Base-by-base conservation (phyloP, 2,888 invertebrate species). In the Cenopis cana region DNA sequence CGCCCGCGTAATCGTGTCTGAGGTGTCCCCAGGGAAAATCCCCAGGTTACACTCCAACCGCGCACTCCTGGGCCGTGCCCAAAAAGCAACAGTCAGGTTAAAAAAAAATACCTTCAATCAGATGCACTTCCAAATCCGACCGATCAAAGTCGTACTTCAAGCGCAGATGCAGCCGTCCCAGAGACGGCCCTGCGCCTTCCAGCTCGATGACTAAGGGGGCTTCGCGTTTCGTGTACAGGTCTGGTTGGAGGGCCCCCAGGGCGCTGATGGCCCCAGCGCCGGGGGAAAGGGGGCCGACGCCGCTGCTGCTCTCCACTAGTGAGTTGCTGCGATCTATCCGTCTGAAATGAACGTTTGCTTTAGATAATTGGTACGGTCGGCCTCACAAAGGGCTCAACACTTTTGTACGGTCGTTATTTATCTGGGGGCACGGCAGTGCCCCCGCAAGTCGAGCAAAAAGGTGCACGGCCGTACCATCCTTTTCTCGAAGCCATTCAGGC, bases 71-170 rank as follows among this genome's bases (percentile, higher is more conserved):
- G n/a, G n/a, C n/a, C n/a, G n/a, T n/a, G n/a, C n/a, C n/a, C n/a
- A n/a, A n/a, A n/a, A n/a, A n/a, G n/a, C n/a, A n/a, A n/a, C n/a
- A n/a, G n/a, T n/a, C n/a, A n/a, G n/a, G n/a, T n/a, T n/a, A n/a
- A n/a, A n/a, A n/a, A n/a, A n/a, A n/a, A n/a, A n/a, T 78, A 97
- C 97, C 97, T 95, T 98, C 98, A 88, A 98, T 98, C 76, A 98
- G 94, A 90, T 98, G 98, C n/a, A 98, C 96, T 76, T 97, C 96
- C 77, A 98, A 94, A 87, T 98, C 98, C 17, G 98, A 98, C 75
- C 97, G 95, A 86, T 98, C 97, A 82, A 98, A 98, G 90, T 98
- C 98, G 83, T 98, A 98, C 81, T 96, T 97, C 69, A 98, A 93
- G 68, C 97, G 94, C 78, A 98, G 94, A 84, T 98, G 98, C 75